Conservation (phyloP, 2,797 vertebrate species). For the Pantherophis vulpinus region DNA sequence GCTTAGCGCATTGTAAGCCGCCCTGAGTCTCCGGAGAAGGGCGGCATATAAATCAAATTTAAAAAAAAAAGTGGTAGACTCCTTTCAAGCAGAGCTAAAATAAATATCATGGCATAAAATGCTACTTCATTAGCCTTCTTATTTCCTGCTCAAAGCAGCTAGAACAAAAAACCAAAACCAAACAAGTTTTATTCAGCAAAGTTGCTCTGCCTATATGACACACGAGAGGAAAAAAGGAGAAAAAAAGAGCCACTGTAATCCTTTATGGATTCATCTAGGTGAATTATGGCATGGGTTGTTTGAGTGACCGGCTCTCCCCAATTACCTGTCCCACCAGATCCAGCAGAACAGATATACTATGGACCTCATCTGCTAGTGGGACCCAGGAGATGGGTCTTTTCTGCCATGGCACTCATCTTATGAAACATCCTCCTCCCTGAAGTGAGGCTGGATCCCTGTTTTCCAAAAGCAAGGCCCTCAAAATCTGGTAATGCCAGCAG, state of each 20-base stretch:
- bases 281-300: not conserved
- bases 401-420: not conserved
- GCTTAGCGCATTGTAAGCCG: too few species aligned
- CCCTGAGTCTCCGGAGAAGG: too few species aligned
- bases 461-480: not conserved
- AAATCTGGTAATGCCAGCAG: not conserved
- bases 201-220: not conserved
- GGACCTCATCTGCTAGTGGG: not conserved
- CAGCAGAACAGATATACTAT: not conserved
- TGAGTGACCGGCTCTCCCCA: not conserved
- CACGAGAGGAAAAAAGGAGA: not conserved
- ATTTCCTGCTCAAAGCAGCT: not conserved
- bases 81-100: not conserved
- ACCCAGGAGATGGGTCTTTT: not conserved
- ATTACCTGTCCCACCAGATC: not conserved
- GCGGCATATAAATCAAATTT: too few species aligned
- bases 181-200: not conserved
- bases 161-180: not conserved
- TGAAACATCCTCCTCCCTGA: not conserved
- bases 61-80: not conserved
- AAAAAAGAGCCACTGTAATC: not conserved
- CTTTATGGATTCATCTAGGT: not conserved
- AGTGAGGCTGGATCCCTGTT: not conserved
- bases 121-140: not conserved
- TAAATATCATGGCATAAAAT: not conserved